phyloP scores from a whole-genome alignment of 2,888 invertebrate genomes.

The Rhingia campestris region DNA sequence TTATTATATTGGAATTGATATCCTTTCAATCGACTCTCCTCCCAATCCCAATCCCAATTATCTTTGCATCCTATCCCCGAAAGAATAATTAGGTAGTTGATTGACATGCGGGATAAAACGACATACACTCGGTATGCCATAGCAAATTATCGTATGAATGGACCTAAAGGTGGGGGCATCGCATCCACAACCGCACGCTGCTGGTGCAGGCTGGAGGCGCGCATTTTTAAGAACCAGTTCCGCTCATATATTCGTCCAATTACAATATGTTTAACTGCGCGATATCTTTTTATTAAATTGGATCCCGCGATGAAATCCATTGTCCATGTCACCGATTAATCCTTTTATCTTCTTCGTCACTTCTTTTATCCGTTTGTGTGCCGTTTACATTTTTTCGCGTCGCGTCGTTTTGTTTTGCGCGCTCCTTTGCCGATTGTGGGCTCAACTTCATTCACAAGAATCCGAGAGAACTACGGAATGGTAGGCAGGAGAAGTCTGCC shows the following conservation, averaged over 20 bases:
- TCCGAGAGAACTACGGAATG: constrained; percentile 1
- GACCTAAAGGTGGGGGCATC: constrained; percentile 67
- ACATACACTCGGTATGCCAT: constrained; percentile 83
- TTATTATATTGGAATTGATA: constrained; percentile 81
- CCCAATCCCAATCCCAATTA: constrained; percentile 78
- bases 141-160: constrained; percentile 80
- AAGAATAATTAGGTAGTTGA: constrained; percentile 83
- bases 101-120: constrained; percentile 83
- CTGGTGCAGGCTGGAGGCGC: constrained; percentile 26
- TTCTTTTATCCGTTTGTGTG: constrained; percentile 74
- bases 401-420: constrained; percentile 5
- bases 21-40: constrained; percentile 77
- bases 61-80: constrained; percentile 82
- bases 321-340: constrained; percentile 82
- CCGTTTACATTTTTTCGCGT: constrained; percentile 32
- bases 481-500: constrained; percentile 31
- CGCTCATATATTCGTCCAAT: constrained; percentile 76
- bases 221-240: constrained; percentile 76
- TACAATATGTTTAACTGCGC: constrained; percentile 82
- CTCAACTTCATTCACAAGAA: constrained; percentile 66
- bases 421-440: constrained; percentile 31
- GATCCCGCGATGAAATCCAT: constrained; percentile 76
- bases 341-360: constrained; percentile 81
- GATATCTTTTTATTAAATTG: constrained; percentile 77
- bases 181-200: constrained; percentile 8